These are phyloP conservation scores for Plectus sambesii DNA, from an alignment of 1,140 invertebrate genomes.

Conservation along the genomic window DNA sequence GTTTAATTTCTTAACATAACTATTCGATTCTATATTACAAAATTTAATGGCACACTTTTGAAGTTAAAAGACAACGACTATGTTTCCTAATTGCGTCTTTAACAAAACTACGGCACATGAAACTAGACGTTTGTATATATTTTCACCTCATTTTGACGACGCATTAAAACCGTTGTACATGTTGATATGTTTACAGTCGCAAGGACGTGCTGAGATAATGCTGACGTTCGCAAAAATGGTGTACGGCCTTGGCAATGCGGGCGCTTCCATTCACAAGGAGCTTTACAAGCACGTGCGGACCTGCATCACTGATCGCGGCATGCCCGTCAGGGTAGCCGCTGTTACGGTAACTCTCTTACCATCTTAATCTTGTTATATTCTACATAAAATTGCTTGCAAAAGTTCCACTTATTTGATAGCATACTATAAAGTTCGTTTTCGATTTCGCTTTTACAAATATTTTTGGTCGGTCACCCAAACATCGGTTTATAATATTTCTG, in stretches of 20 bases:
- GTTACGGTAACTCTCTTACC: slow-evolving; percentile 55
- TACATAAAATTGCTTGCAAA: too few relatives aligned
- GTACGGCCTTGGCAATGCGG: slow-evolving; percentile 73
- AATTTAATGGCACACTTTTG: too few relatives aligned
- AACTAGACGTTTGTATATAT: too few relatives aligned
- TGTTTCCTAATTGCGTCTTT: too few relatives aligned
- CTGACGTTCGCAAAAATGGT: slow-evolving; percentile 75
- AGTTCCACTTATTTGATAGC: slow-evolving; percentile 4
- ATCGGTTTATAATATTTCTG: not conserved
- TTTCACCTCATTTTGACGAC: too few relatives aligned
- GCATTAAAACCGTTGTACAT: too few relatives aligned
- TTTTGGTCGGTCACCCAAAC: not conserved
- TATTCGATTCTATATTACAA: slow-evolving; percentile 2
- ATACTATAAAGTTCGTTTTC: slow-evolving; percentile 3
- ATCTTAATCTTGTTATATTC: too few relatives aligned
- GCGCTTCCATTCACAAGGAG: slow-evolving; percentile 66
- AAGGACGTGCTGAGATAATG: slow-evolving; percentile 90
- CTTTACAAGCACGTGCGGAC: slow-evolving; percentile 75
- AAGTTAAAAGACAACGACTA: too few relatives aligned
- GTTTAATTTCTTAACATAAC: slow-evolving; percentile 3
- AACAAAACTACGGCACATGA: too few relatives aligned
- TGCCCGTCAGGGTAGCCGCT: slow-evolving; percentile 75
- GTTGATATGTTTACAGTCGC: slow-evolving; percentile 57
- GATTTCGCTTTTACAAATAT: slow-evolving; percentile 18
- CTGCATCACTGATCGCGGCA: slow-evolving; percentile 73